Evolutionary conservation across 2,113 vertebrate species (phyloP), one percentile per base, ranked within the genome.

Genomic region (Erythrocercus mccallii): DNA sequence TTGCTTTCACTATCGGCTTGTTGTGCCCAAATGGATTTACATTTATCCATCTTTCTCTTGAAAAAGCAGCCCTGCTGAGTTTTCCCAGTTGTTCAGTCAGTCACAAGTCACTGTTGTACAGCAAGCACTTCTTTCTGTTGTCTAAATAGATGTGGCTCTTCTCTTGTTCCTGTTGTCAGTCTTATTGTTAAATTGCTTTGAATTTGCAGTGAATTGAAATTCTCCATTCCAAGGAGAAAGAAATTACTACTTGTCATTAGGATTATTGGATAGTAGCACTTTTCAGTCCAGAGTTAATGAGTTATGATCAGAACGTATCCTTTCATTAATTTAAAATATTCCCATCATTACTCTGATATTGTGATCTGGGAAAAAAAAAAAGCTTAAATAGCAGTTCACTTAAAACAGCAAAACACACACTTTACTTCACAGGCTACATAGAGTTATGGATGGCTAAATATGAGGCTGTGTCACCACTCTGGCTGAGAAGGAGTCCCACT

Each of bases 151-250:
- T 28, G 64, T 33, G 69, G 37, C 31, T 95, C 37, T 80, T 97
- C 71, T 88, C 72, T 86, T 83, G 76, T 84, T 90, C 64, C 28
- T 0, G 0, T 78, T 93, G 93, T 90, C 82, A 88, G 82, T 87
- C 88, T 81, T 88, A 74, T 56, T 90, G 90, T 88, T 86, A 90
- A 90, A 88, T 74, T 68, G 88, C 79, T 90, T 86, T 94, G 88
- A 74, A 86, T 81, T 86, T 88, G 15, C 64, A 71, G 40, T 71
- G 91, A 89, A 86, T 81, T 71, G 56, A 92, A 92, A 88, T 73
- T 62, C 11, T n/a, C 28, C 2, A 0, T 93, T 83, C 79, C 60
- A 64, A 88, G 81, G 64, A 94, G 71, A 94, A 92, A 83, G 47
- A 88, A 83, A 30, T 82, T 83, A 86, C 90, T 86, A 24, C 15